Base-by-base conservation (phyloP, 2,797 vertebrate genomes). In the Orestias chungarensis region DNA sequence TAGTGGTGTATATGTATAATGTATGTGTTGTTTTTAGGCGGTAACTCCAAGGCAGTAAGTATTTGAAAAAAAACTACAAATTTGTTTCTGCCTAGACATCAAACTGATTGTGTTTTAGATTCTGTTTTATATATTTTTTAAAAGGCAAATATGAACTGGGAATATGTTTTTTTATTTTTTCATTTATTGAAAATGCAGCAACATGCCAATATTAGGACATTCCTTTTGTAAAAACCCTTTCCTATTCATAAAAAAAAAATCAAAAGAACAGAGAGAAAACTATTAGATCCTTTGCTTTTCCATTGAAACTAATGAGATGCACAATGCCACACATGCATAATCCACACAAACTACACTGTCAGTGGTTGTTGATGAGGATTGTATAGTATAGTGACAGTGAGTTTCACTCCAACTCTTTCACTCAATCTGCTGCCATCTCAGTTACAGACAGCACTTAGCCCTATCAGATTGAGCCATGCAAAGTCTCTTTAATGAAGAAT, bases 401-500 rank as follows among this genome's bases (percentile, higher is more conserved):
- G 70, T 80, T 82, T 87, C 80, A 81, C 79, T 80, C 78, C 71
- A 81, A 64, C 80, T 73, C 81, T 75, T 75, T 90, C 89, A 85
- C 59, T 87, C 88, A 81, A 75, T 85, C 79, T 82, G 68, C 79
- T 80, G 82, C 76, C 78, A 74, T 85, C 88, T 90, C 87, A 88
- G 87, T 90, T 91, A 87, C 80, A 79, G 77, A 83, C 79, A 81
- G 81, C 81, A 73, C 82, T 91, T 84, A 82, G 80, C 87, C 85
- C 88, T 91, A 88, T 92, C 90, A 91, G 84, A 91, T 86, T 87
- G 88, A 87, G 73, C 87, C 88, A 85, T 81, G 84, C 81, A 85
- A 81, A 86, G 85, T 83, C 81, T 87, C 87, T 92, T 92, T 93
- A 92, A 93, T 92, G 89, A 85, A 70, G 82, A 92, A 89, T 85